Conservation (phyloP, 2,888 invertebrate genomes). For the Pimpla rufipes region DNA sequence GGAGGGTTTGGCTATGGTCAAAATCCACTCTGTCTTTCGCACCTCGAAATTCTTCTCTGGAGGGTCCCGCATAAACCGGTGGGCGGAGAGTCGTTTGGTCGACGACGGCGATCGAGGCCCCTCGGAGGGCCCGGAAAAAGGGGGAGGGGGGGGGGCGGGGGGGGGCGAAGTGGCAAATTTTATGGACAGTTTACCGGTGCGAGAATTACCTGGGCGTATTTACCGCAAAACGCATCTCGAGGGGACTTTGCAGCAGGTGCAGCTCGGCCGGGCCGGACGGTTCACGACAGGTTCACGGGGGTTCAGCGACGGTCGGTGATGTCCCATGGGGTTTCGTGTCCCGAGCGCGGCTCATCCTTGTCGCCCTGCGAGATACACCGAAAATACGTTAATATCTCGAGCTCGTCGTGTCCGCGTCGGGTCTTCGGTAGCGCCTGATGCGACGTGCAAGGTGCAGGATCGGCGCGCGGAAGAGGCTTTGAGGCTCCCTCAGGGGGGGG, state of each 20-base stretch:
- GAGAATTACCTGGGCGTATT: conserved; percentile 63
- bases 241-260: conserved; percentile 69
- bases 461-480: conserved; percentile 17
- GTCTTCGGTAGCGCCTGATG: conserved; percentile 59
- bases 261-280: conserved; percentile 19
- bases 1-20: conserved; percentile 13
- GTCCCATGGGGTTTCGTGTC: background rate
- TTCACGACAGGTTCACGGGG: conserved; percentile 6
- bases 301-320: conserved; percentile 7
- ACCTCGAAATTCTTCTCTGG: conserved; percentile 51
- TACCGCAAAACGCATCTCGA: conserved; percentile 66
- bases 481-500: no score
- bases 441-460: conserved; percentile 62
- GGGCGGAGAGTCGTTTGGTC: background rate
- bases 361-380: background rate
- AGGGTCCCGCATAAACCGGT: conserved; percentile 7
- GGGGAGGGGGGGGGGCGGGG: background rate
- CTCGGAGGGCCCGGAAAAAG: background rate
- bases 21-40: conserved; percentile 59
- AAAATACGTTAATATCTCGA: conserved; percentile 9
- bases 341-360: background rate
- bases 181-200: conserved; percentile 62
- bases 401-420: background rate
- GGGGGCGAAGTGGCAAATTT: conserved; percentile 33
- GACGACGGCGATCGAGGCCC: background rate